phyloP scores from a whole-genome alignment of 37 sponge, comb jelly and placozoan species.

The Aplysina aerophoba region DNA sequence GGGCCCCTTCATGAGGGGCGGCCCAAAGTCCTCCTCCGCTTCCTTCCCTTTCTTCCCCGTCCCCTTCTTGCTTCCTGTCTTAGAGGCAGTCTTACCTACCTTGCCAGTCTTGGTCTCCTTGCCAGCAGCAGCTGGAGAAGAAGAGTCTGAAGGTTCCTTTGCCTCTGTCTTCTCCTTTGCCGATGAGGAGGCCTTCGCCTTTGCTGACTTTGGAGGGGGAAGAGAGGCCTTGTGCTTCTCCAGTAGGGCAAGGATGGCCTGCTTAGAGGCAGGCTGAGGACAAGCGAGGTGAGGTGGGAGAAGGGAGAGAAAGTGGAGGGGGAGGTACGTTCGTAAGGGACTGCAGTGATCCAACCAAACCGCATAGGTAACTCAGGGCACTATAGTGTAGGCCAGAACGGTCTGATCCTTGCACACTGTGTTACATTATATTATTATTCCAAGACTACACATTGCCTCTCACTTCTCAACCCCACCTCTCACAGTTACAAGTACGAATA shows the following conservation, averaged over 20 bases:
- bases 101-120: slow-evolving; percentile 21
- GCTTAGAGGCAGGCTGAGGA: slow-evolving; percentile 67
- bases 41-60: background rate
- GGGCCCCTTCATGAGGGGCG: slow-evolving; percentile 52
- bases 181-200: background rate
- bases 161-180: slow-evolving; percentile 19
- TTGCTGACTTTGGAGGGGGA: slow-evolving; percentile 23
- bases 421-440: no score
- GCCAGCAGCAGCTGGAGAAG: background rate
- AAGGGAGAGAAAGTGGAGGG: background rate
- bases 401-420: no score
- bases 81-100: slow-evolving; percentile 3
- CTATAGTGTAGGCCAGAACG: no score
- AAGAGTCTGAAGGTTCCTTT: background rate
- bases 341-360: no score
- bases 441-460: no score
- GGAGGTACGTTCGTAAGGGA: background rate
- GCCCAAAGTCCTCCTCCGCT: slow-evolving; percentile 27
- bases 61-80: slow-evolving; percentile 3
- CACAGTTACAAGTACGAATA: no score
- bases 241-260: slow-evolving; percentile 50
- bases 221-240: slow-evolving; percentile 59
- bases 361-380: no score
- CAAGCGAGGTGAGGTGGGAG: background rate
- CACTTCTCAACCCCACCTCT: no score